These are phyloP conservation scores for Hydriomena furcata DNA, from an alignment of 2,888 invertebrate species.

Conservation along the genomic window DNA sequence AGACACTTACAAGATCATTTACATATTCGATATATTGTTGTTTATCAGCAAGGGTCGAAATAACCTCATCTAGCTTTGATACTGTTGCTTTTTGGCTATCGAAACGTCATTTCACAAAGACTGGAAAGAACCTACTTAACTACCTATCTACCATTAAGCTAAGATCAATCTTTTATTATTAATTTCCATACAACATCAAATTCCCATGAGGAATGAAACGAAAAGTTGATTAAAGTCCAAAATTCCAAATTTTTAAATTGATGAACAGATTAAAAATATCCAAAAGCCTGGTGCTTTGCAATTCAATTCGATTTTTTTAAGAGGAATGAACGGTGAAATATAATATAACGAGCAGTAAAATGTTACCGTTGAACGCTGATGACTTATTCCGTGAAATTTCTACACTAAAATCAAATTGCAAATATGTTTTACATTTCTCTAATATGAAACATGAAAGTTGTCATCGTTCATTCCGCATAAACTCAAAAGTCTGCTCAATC, in stretches of 20 bases:
- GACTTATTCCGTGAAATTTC: background rate
- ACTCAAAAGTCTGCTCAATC: conserved; percentile 38
- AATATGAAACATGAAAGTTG: conserved; percentile 6
- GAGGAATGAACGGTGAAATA: conserved; percentile 43
- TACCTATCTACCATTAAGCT: conserved; percentile 66
- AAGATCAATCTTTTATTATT: conserved; percentile 69
- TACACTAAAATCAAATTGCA: background rate
- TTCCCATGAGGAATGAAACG: conserved; percentile 82
- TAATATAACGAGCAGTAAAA: too few species aligned
- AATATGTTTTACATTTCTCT: conserved; percentile 16
- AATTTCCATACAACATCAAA: conserved; percentile 67
- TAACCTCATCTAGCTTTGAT: conserved; percentile 28
- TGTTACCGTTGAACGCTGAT: too few species aligned
- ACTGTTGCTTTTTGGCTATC: conserved; percentile 36
- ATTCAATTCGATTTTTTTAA: conserved; percentile 48
- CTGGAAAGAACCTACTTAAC: conserved; percentile 67
- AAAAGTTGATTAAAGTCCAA: conserved; percentile 67
- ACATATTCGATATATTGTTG: conserved; percentile 28
- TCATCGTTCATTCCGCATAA: conserved; percentile 36
- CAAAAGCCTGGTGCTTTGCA: conserved; percentile 79
- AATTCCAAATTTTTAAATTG: conserved; percentile 45
- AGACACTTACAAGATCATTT: conserved; percentile 13
- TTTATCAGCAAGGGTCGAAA: conserved; percentile 30
- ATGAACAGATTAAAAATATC: conserved; percentile 56
- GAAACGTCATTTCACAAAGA: conserved; percentile 37